Evolutionary conservation across 2,113 vertebrate species (phyloP), one percentile per base, ranked within the genome.

Genomic region (Albula goreensis): DNA sequence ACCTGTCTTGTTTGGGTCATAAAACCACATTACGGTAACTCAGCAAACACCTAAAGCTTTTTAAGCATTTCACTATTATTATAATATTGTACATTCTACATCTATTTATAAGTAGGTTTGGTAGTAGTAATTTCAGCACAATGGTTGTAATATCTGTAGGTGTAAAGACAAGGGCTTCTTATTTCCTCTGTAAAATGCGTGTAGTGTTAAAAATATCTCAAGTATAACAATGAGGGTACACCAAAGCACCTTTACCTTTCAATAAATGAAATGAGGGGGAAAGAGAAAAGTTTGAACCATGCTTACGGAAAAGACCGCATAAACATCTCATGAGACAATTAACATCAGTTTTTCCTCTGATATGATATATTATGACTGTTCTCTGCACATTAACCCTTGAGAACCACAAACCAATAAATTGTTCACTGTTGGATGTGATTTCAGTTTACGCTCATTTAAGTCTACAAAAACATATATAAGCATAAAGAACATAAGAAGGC

Each of bases 301-400:
- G 57, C 85, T 12, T 17, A 79, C 49, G 78, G 48, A 41, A 79
- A 79, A 31, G 70, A 52, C 48, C 74, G 78, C 86, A 79, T 90
- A 88, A 85, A 90, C 85, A 85, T 88, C 87, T 87, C 85, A 87
- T 87, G 88, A 88, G 87, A 90, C 90, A 91, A 90, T 90, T 93
- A 91, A 89, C 85, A 88, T 86, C 85, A 79, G 87, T 89, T 92
- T 88, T 85, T 86, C 88, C 88, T 83, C 89, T 93, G 89, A 93
- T 91, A 89, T 90, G 89, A 93, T 91, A 89, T 90, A 92, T 90
- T 90, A 88, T 86, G 78, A 90, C 85, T 89, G 84, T 88, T 88
- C 89, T 90, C 87, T 81, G 86, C 88, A 86, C 91, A 88, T 92
- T 92, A 93, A 93, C 89, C 89, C 90, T 87, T 89, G 86, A 90